Conservation (phyloP, 1,140 invertebrate species). For the Microvelia longipes region DNA sequence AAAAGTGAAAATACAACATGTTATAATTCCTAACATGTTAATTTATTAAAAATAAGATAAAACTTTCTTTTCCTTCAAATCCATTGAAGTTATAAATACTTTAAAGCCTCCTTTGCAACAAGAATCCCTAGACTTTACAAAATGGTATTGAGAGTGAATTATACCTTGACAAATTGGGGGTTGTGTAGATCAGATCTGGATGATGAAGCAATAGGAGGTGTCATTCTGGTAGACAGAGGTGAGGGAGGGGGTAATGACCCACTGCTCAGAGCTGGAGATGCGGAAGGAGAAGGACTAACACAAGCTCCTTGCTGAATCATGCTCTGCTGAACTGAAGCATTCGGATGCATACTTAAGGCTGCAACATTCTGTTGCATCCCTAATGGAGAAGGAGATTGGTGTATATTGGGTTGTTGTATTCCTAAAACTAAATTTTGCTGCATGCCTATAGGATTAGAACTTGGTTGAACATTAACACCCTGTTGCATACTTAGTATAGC, state of each 20-base stretch:
- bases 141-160: no score
- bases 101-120: no score
- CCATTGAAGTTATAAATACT: no score
- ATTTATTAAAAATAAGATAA: no score
- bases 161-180: neutral
- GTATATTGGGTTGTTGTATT: neutral
- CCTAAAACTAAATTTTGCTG: neutral
- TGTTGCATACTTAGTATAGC: neutral
- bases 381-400: neutral
- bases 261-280: neutral
- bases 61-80: no score
- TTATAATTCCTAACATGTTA: no score
- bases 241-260: neutral
- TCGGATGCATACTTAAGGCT: neutral
- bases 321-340: neutral
- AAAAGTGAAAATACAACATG: no score
- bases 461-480: neutral
- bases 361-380: neutral
- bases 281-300: neutral
- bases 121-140: no score
- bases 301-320: neutral
- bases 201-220: neutral
- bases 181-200: neutral
- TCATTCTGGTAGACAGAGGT: neutral
- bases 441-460: neutral